A percentile compares a stretch with the other conserved stretches of the same genome.
phyloP scores from a whole-genome alignment of 2,113 vertebrate genomes.

The Atractosteus spatula region DNA sequence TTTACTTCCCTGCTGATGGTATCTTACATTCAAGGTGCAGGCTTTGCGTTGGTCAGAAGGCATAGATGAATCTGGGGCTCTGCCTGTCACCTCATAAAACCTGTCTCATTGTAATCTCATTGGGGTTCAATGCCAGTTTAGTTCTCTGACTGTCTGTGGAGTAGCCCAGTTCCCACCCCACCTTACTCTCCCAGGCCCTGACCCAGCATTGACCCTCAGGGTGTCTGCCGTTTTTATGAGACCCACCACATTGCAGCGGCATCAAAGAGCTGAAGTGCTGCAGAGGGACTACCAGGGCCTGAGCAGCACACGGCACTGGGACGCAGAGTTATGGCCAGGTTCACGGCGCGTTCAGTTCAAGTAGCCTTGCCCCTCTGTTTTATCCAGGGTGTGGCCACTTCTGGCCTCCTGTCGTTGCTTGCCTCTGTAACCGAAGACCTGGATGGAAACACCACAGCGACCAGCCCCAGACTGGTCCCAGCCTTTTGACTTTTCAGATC shows the following conservation, averaged over 20 bases:
- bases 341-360: constrained; percentile 10
- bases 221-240: constrained; percentile 27
- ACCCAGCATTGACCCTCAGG: constrained; percentile 40
- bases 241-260: constrained; percentile 42
- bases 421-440: no score
- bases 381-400: background rate
- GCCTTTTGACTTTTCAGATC: constrained; percentile 28
- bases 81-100: constrained; percentile 27
- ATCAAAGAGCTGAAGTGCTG: constrained; percentile 19
- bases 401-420: no score
- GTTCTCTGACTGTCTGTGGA: no score
- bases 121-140: no score
- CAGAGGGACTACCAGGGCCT: background rate
- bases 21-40: no score
- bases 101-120: background rate
- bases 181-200: constrained; percentile 10
- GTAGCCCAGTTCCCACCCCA: constrained; percentile 28
- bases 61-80: background rate
- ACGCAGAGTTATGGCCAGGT: background rate
- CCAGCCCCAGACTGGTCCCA: constrained; percentile 31
- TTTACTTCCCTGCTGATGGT: no score
- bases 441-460: constrained; percentile 32
- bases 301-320: constrained; percentile 5
- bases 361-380: background rate
- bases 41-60: constrained; percentile 2